A percentile compares a stretch with the other conserved stretches of the same genome.
Conservation (phyloP, 2,888 invertebrate genomes). For the Brachyopa scutellaris region DNA sequence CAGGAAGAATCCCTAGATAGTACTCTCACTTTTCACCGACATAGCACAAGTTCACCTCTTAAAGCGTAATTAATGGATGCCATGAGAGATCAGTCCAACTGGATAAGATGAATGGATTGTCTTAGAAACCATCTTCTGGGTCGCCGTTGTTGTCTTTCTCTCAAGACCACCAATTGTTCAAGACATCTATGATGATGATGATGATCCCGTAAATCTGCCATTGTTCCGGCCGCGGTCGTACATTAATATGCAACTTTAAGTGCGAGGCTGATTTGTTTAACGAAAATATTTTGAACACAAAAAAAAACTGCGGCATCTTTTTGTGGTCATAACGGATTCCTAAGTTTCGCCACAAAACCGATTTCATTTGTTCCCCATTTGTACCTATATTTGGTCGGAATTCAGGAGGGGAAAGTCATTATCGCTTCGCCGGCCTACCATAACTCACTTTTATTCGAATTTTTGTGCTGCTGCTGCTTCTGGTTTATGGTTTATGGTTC, state of each 20-base stretch:
- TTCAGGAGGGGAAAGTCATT: slow-evolving; percentile 41
- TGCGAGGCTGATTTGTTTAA: neutral
- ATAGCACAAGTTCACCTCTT: slow-evolving; percentile 2
- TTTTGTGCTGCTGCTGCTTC: slow-evolving; percentile 14
- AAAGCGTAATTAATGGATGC: slow-evolving; percentile 14
- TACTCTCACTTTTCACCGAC: slow-evolving; percentile 31
- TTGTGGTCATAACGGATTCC: slow-evolving; percentile 26
- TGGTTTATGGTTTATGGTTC: slow-evolving; percentile 32
- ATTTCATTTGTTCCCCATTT: neutral
- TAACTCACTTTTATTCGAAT: slow-evolving; percentile 50
- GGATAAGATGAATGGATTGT: slow-evolving; percentile 13
- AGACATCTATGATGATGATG: neutral
- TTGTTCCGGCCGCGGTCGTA: neutral
- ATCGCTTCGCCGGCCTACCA: slow-evolving; percentile 16
- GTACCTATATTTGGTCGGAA: neutral
- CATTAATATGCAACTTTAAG: slow-evolving; percentile 1
- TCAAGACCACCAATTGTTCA: slow-evolving; percentile 8
- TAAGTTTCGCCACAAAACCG: slow-evolving; percentile 7
- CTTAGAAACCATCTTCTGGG: neutral
- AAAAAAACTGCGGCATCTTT: neutral
- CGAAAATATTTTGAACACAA: neutral
- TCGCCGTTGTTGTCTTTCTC: neutral
- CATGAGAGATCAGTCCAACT: slow-evolving; percentile 1
- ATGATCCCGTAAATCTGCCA: slow-evolving; percentile 13
- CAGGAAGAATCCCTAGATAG: neutral